phyloP scores from a whole-genome alignment of 2,888 invertebrate genomes.

The Dynastes maya region DNA sequence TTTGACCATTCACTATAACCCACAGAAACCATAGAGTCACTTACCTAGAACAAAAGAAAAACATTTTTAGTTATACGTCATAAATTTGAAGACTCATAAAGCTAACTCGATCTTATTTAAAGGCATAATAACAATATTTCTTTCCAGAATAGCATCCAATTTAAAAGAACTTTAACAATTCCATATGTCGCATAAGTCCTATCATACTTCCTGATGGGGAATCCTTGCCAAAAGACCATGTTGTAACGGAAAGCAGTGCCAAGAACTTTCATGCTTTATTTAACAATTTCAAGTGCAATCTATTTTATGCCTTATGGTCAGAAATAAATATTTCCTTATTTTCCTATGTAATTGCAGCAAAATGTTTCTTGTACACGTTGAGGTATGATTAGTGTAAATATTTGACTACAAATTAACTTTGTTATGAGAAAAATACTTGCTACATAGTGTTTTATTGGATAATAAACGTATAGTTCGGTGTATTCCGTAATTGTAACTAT shows the following conservation, averaged over 20 bases:
- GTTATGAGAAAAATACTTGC: too few species aligned
- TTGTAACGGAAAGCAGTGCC: neutral
- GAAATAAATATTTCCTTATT: neutral
- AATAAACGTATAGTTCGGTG: too few species aligned
- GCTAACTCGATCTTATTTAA: too few species aligned
- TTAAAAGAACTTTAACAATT: neutral
- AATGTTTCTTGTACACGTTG: too few species aligned
- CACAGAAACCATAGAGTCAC: neutral
- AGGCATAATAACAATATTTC: neutral
- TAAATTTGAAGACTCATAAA: neutral
- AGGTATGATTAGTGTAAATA: too few species aligned
- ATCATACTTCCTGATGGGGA: neutral
- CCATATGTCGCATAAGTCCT: neutral
- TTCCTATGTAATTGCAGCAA: too few species aligned
- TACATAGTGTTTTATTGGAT: too few species aligned
- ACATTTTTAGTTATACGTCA: neutral
- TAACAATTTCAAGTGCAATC: neutral
- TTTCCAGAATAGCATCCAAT: neutral
- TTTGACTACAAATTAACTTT: too few species aligned
- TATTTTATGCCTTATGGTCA: neutral
- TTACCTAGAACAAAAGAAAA: constrained; percentile 7
- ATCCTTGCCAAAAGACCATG: constrained; percentile 2
- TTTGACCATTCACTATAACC: neutral
- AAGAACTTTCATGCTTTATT: constrained; percentile 8
- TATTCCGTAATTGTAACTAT: too few species aligned